Evolutionary conservation across 2,888 invertebrate species (phyloP), one percentile per base, ranked within the genome.

Genomic region (Nysson spinosus): DNA sequence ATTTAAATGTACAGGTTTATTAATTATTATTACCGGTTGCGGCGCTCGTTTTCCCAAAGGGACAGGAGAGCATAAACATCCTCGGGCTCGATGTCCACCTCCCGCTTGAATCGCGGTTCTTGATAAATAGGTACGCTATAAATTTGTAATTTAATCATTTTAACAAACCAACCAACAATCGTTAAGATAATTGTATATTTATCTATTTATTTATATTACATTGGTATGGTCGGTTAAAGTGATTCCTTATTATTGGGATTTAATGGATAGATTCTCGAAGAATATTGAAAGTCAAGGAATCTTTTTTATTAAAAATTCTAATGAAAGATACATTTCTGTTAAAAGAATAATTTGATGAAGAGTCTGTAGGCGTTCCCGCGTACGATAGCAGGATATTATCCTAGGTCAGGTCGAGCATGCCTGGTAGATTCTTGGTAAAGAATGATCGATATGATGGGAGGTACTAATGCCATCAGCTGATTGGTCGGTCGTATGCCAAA

Each of bases 61-160:
- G 85, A 80, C n/a, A 88, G 73, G 2, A 88, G 77, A 6, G 86
- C 80, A 26, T 85, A 57, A n/a, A 87, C 76, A 37, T 87, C 86
- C 32, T 87, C 85, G 1, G 86, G 86, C 57, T 87, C 55, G 68
- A 75, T 65, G 19, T 84, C 81, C 43, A 73, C 43, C 49, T 83
- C 87, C 4, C 88, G 82, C 69, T 88, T 88, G 66, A 82, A 86
- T 22, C 82, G 79, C 17, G 79, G 79, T 16, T 85, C 85, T 51
- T 79, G 80, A 42, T 84, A 84, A 39, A 78, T 74, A 7, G 83
- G 72, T 6, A 81, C 54, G 51, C 84, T 83, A 62, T 5, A 72
- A 72, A 40, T 44, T 34, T 7, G 50, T 47, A 44, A 19, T 35
- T 14, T 24, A 1, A 49, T n/a, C n/a, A n/a, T n/a, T n/a, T n/a